A percentile compares a stretch with the other conserved stretches of the same genome.
Conservation (phyloP, 2,888 invertebrate genomes). For the Neoitamus cyanurus region DNA sequence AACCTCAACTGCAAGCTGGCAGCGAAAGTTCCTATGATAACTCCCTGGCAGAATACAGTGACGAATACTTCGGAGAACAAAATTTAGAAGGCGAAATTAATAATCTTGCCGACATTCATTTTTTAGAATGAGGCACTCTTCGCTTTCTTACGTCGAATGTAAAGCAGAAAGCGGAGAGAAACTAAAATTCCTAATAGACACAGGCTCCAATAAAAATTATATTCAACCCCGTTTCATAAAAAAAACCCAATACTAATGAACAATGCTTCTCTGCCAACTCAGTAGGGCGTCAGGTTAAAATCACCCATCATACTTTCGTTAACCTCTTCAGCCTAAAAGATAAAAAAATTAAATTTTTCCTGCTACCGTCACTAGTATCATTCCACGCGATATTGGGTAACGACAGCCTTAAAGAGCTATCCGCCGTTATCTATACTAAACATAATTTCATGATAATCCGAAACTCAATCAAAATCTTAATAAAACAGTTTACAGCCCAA, state of each 20-base stretch:
- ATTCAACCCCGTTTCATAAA: not conserved
- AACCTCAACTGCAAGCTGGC: not conserved
- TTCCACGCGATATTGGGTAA: constrained; percentile 46
- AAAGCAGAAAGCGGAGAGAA: constrained; percentile 27
- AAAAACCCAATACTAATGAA: constrained; percentile 33
- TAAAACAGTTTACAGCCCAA: constrained; percentile 29
- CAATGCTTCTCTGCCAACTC: constrained; percentile 32
- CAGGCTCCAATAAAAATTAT: constrained; percentile 22
- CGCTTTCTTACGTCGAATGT: constrained; percentile 43
- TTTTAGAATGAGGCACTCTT: constrained; percentile 47
- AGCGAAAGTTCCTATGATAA: not conserved
- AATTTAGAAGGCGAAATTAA: not conserved
- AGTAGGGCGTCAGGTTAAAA: not conserved
- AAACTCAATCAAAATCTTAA: not conserved
- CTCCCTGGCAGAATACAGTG: not conserved
- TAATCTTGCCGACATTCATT: constrained; percentile 35
- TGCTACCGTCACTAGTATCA: constrained; percentile 9
- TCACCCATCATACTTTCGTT: not conserved
- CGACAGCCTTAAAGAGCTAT: constrained; percentile 37
- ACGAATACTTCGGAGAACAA: not conserved
- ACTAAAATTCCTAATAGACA: constrained; percentile 47
- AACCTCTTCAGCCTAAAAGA: constrained; percentile 12
- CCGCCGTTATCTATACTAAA: constrained; percentile 19
- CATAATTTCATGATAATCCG: constrained; percentile 26
- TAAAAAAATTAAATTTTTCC: constrained; percentile 44